Evolutionary conservation across 2,888 invertebrate species (phyloP).

Genomic region (Oligia fasciuncula): DNA sequence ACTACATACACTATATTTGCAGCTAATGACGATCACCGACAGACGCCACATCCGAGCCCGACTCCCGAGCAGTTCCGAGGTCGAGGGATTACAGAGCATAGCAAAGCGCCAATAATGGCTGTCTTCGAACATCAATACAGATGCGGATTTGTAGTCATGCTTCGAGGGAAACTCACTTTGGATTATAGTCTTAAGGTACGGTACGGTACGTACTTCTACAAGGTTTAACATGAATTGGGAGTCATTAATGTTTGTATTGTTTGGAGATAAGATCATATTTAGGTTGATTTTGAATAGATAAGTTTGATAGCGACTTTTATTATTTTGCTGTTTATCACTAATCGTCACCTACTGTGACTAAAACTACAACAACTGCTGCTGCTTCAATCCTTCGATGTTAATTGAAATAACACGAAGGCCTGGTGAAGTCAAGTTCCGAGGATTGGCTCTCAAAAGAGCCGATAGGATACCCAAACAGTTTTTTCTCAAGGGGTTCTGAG

Average conservation of each 20-base stretch:
- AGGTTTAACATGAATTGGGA: constrained; percentile 31
- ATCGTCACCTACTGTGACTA: background rate
- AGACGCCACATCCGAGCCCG: constrained; percentile 43
- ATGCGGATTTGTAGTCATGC: constrained; percentile 55
- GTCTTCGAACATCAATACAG: constrained; percentile 64
- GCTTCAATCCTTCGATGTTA: background rate
- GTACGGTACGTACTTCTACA: constrained; percentile 27
- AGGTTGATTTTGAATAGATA: constrained; percentile 3
- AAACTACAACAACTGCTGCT: too few species aligned
- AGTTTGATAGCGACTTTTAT: background rate
- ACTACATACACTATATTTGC: constrained; percentile 51
- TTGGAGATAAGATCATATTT: constrained; percentile 7
- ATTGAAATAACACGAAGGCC: background rate
- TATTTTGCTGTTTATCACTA: background rate
- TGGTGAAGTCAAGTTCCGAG: background rate
- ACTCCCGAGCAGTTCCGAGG: constrained; percentile 54
- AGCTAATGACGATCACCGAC: constrained; percentile 48
- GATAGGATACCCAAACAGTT: background rate
- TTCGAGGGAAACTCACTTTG: constrained; percentile 51
- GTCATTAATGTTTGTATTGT: constrained; percentile 35
- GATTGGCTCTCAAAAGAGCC: background rate
- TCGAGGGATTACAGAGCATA: constrained; percentile 64
- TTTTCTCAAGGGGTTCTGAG: background rate
- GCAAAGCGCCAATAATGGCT: constrained; percentile 64
- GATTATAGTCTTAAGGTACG: constrained; percentile 61